Evolutionary conservation across 1,140 invertebrate genomes (phyloP).

Genomic region (Centruroides vittatus): DNA sequence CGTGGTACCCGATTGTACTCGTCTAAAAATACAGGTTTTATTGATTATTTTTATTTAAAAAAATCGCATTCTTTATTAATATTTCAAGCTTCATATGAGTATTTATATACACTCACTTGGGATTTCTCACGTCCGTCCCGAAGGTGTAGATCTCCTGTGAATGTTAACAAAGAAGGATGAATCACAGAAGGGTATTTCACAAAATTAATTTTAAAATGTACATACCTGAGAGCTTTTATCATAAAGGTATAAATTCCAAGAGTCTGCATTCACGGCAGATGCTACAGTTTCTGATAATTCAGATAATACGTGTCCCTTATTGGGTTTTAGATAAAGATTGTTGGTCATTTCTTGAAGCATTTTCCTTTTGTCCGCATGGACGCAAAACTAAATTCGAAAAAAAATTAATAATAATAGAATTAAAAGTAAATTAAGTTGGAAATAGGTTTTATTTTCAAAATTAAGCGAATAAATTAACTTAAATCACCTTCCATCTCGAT

Average conservation of each 20-base stretch:
- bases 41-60: not conserved
- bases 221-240: conserved; percentile 27
- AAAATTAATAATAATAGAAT: not conserved
- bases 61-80: no score
- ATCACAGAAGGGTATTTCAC: not conserved
- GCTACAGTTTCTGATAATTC: conserved; percentile 44
- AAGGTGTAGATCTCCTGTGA: no score
- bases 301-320: conserved; percentile 40
- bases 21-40: not conserved
- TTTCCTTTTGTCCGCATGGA: conserved; percentile 44
- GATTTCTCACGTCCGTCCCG: no score
- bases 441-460: not conserved
- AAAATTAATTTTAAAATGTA: not conserved
- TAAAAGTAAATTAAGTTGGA: not conserved
- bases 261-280: conserved; percentile 42
- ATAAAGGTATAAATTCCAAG: conserved; percentile 37
- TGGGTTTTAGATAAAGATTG: conserved; percentile 36
- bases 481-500: conserved; percentile 38
- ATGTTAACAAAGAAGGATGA: no score
- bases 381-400: conserved; percentile 34
- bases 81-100: no score
- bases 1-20: conserved; percentile 21
- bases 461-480: not conserved
- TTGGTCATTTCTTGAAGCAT: conserved; percentile 44
- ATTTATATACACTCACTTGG: no score